Evolutionary conservation across 1,140 invertebrate genomes (phyloP), one percentile per base, ranked within the genome.

Genomic region (Penaeus chinensis): DNA sequence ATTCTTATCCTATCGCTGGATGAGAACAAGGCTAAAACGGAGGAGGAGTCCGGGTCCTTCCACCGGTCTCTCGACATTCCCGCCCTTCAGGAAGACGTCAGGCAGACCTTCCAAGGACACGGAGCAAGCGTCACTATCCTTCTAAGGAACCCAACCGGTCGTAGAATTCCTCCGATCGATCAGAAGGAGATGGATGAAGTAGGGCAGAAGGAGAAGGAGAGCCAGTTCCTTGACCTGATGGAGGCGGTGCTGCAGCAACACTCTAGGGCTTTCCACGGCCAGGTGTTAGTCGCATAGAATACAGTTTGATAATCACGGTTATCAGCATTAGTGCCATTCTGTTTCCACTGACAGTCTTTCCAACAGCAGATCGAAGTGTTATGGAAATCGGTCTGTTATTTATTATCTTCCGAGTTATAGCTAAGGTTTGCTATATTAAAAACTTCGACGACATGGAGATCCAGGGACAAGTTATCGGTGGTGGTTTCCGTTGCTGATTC

Each of bases 191-290:
- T 24, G 69, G 60, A 16, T 22, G 27, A 10, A 60, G 47, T 0
- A n/a, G 3, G 63, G 11, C 13, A 32, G 47, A n/a, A 3, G 32
- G 79, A 24, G 37, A 63, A 20, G 3, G 61, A 61, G 61, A 27
- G 54, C n/a, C 77, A 54, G 13, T 27, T 87, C 3, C 42, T 42
- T 65, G 24, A 63, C 37, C 22, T 87, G 71, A 66, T 87, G 10
- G n/a, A 32, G 24, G 65, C 86, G 0, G 42, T 87, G 62, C 69
- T 87, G 54, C 69, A 87, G 13, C 80, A 87, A 71, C 61, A 69
- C 16, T 82, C 66, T 27, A 62, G 61, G 3, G 62, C 80, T 62
- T 87, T 87, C 71, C 86, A 87, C 60, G 86, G 86, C 4, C 69
- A 82, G 61, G 80, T 87, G 16, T 37, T 87, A 32, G 80, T 87